Base-by-base conservation (phyloP, 2,888 invertebrate species). In the Cacoxenus indagator region DNA sequence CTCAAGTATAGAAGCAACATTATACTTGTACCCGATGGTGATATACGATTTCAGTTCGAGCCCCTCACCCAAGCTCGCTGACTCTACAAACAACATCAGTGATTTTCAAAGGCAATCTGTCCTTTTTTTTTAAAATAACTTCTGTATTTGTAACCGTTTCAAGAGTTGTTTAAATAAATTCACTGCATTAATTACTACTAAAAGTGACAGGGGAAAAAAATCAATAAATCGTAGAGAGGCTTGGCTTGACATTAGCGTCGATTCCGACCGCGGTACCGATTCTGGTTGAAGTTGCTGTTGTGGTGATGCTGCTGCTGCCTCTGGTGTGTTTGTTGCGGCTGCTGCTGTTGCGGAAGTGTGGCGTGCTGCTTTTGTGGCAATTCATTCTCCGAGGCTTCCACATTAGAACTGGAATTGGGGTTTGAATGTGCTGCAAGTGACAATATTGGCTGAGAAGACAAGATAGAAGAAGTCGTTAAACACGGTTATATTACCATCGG, bases 1-100 rank as follows among this genome's bases (percentile, higher is more conserved):
- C 48, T 87, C 27, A 76, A 82, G 57, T 87, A 85, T 45, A 77
- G 76, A 9, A 83, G 78, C 69, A 81, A 73, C 24, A 78, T 87
- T 29, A 86, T 89, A 29, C 82, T 88, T 51, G 77, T 82, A 0
- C 85, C 89, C 0, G 71, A 51, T 22, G 86, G 87, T 6, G 86
- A 88, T 14, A 81, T 89, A 69, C 81, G 81, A 69, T 87, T 89
- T 54, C 85, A 84, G 69, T 77, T 86, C 55, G 78, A 82, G 67
- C 82, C 85, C 31, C 64, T 86, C 17, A 9, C n/a, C n/a, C 45
- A n/a, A n/a, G 74, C 69, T 77, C 68, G 67, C 61, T 57, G 61
- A 75, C 72, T 72, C 68, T 46, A 69, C 74, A 76, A 70, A 76
- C 70, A 77, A 70, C 70, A 71, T 71, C 62, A 31, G 65, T 26